Conservation (phyloP, 1,140 invertebrate species). For the Pteromalus puparum region DNA sequence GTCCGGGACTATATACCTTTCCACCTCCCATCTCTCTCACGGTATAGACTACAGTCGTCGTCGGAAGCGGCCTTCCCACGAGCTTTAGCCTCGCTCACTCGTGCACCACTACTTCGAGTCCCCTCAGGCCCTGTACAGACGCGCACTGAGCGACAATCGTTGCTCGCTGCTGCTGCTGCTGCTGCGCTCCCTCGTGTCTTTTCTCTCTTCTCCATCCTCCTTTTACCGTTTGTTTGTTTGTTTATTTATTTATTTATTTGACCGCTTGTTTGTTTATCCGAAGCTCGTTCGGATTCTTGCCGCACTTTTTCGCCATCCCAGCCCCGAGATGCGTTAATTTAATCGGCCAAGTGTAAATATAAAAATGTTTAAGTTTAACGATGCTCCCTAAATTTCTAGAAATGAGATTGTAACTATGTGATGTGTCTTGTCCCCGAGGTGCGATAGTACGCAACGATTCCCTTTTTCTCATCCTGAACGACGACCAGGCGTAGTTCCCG, state of each 20-base stretch:
- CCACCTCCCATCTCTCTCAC: background rate
- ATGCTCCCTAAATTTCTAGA: background rate
- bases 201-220: constrained; percentile 21
- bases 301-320: no score
- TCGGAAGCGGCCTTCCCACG: constrained; percentile 10
- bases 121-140: constrained; percentile 3
- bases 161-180: background rate
- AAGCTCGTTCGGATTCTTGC: no score
- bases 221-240: constrained; percentile 9
- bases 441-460: background rate
- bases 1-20: constrained; percentile 1
- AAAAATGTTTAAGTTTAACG: no score
- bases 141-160: constrained; percentile 14
- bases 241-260: constrained; percentile 16
- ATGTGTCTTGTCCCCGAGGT: background rate
- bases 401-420: background rate
- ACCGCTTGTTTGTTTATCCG: background rate
- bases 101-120: background rate
- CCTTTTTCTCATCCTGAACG: background rate
- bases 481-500: background rate
- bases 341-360: no score
- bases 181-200: background rate
- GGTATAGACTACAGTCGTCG: background rate
- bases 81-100: background rate
- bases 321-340: no score